Evolutionary conservation across 2,888 invertebrate species (phyloP), one percentile per base, ranked within the genome.

Genomic region (Ennomos fuscantarius): DNA sequence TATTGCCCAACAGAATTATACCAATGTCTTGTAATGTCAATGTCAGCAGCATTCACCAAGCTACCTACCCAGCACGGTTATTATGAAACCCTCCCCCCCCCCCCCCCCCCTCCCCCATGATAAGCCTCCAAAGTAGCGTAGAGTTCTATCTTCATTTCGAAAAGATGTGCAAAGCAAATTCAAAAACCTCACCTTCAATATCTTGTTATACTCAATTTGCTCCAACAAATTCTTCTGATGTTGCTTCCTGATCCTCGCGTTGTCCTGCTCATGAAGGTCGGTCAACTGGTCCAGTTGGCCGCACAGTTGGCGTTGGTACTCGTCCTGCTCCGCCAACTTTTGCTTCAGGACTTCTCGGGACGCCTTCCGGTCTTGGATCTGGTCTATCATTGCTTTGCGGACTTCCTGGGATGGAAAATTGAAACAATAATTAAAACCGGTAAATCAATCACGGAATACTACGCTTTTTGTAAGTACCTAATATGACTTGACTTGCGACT

Each of bases 161-260:
- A n/a, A n/a, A n/a, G n/a, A n/a, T n/a, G n/a, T n/a, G n/a, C n/a
- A n/a, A n/a, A n/a, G n/a, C n/a, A n/a, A n/a, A n/a, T 24, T 24
- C 24, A 24, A 24, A 24, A 24, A 24, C 24, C 56, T 37, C 52
- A 89, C 90, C 83, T 89, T 89, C 36, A 91, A 69, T n/a, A 81
- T 51, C n/a, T 82, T 81, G 45, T 83, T 89, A 46, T 90, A 89
- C 32, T 84, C 81, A 0, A 89, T 89, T 69, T 90, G 90, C 0
- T 82, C 65, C 5, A 79, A 9, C 35, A 90, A 47, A 2, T 86
- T 68, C 1, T 59, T 54, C 63, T 88, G 86, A 31, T 84, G 76
- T 2, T 69, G 43, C 63, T 83, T 87, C 65, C 78, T 73, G 0
- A 50, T 63, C 47, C 80, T 75, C 0, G 81, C 82, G 8, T 88